A percentile compares a stretch with the other conserved stretches of the same genome.
Evolutionary conservation across 23 tunicate genomes (phyloP).

Genomic region (Phallusia fumigata): DNA sequence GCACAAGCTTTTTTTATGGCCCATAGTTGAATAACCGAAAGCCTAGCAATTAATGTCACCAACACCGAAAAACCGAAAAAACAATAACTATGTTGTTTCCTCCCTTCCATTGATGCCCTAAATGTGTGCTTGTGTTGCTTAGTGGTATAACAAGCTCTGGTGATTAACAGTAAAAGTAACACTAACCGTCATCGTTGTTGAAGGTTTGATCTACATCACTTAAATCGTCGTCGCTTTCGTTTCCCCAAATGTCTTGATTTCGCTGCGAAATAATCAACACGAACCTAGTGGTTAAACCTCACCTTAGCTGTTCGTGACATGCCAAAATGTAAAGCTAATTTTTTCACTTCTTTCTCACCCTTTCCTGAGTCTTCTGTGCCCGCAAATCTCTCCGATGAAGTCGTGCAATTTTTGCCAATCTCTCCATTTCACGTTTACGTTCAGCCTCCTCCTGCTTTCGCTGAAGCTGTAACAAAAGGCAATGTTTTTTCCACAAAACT

Average conservation of each 20-base stretch:
- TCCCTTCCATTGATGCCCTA: no score
- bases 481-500: no score
- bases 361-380: constrained; percentile 35
- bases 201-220: constrained; percentile 39
- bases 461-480: constrained; percentile 5
- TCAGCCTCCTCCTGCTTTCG: constrained; percentile 30
- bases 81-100: no score
- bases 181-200: constrained; percentile 28
- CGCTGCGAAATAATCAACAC: constrained; percentile 20
- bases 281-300: background rate
- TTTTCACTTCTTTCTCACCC: constrained; percentile 8
- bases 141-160: no score
- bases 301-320: background rate
- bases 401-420: constrained; percentile 21
- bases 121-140: no score
- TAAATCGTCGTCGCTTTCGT: constrained; percentile 22
- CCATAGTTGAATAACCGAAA: no score
- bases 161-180: no score
- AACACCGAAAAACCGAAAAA: no score
- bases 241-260: background rate
- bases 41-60: no score
- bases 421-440: constrained; percentile 25
- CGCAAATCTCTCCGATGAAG: constrained; percentile 34
- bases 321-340: background rate
- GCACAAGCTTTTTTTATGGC: no score